These are phyloP conservation scores for Mythimna ferrago DNA, from an alignment of 2,888 invertebrate species.

Conservation along the genomic window DNA sequence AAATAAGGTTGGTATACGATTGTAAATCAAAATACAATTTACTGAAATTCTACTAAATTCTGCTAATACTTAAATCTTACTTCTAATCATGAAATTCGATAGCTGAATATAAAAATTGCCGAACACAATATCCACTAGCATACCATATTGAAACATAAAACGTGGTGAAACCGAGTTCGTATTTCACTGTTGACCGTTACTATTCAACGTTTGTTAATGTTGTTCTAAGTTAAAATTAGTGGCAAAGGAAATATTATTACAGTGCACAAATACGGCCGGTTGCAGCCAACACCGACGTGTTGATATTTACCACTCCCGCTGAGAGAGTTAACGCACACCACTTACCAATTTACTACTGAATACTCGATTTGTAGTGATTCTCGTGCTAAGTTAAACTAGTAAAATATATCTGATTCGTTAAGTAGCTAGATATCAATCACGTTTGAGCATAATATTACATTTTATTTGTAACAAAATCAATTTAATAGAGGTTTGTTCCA, in stretches of 20 bases:
- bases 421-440: neutral
- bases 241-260: conserved; percentile 57
- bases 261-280: conserved; percentile 61
- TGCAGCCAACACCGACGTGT: conserved; percentile 57
- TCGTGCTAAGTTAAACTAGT: conserved; percentile 10
- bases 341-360: conserved; percentile 49
- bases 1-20: neutral
- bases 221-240: conserved; percentile 65
- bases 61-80: neutral
- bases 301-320: conserved; percentile 64
- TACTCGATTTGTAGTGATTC: conserved; percentile 28
- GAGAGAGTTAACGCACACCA: conserved; percentile 60
- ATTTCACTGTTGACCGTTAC: conserved; percentile 32
- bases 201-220: conserved; percentile 50
- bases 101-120: neutral
- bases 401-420: neutral
- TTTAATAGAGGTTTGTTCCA: neutral
- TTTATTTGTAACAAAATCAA: neutral
- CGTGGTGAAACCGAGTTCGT: conserved; percentile 23
- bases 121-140: neutral
- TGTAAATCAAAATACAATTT: neutral
- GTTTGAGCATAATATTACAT: neutral
- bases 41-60: too few species aligned
- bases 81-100: neutral
- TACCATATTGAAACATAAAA: conserved; percentile 23